Percentiles rank a stretch among this genome's conserved stretches.
Conservation (phyloP, 2,113 vertebrate species). For the Pyrgilauda ruficollis region DNA sequence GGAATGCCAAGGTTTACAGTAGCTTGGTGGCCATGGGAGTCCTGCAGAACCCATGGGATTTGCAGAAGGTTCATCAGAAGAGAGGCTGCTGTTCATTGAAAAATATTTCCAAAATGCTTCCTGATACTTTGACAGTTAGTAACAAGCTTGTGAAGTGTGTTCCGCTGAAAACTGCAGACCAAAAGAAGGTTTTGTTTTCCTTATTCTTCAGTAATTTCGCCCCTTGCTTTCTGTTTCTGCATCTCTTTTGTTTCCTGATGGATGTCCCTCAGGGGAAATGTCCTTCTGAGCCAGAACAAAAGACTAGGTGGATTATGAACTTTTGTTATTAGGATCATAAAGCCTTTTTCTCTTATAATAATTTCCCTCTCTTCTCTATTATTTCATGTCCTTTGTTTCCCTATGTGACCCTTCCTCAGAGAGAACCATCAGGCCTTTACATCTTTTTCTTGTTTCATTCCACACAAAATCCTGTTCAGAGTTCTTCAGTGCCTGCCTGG, state of each 20-base stretch:
- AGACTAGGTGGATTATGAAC: not conserved
- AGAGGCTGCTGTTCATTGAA: not conserved
- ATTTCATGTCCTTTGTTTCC: not conserved
- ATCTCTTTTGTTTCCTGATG: not conserved
- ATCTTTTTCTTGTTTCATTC: conserved; percentile 10
- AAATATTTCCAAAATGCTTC: not conserved
- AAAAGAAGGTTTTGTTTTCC: not conserved
- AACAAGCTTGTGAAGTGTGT: not conserved
- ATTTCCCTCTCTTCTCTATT: not conserved
- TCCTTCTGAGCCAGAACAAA: conserved; percentile 16
- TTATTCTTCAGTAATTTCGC: not conserved
- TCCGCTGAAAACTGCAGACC: not conserved
- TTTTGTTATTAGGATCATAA: conserved; percentile 27
- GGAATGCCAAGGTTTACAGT: not conserved
- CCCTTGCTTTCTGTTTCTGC: not conserved
- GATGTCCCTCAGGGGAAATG: not conserved
- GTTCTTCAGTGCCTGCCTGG: not conserved
- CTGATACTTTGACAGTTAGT: not conserved
- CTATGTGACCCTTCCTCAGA: not conserved
- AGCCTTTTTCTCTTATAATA: not conserved
- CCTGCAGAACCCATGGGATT: not conserved
- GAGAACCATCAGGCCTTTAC: not conserved
- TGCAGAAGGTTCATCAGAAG: not conserved
- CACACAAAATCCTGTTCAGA: conserved; percentile 18
- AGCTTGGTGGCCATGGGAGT: not conserved